A percentile compares a stretch with the other conserved stretches of the same genome.
Evolutionary conservation across 2,113 vertebrate genomes (phyloP).

Genomic region (Agelaius phoeniceus): DNA sequence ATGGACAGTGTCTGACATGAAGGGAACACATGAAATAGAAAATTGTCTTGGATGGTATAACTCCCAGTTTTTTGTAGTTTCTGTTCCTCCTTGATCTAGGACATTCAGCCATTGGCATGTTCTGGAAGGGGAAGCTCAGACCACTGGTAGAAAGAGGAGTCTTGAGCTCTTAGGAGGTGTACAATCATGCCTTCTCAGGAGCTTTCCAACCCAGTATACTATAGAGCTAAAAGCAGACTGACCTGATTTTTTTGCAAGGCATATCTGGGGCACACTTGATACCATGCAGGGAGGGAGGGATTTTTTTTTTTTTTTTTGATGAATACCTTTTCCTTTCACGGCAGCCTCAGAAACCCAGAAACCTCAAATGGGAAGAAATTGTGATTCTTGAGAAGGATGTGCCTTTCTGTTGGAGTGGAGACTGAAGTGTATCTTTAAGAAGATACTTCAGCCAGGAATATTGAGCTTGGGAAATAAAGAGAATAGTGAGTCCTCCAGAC

Average conservation of each 20-base stretch:
- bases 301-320: neutral
- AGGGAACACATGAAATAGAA: neutral
- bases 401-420: neutral
- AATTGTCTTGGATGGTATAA: neutral
- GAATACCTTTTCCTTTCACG: constrained; percentile 4
- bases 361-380: neutral
- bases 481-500: neutral
- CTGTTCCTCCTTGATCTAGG: neutral
- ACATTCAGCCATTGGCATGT: neutral
- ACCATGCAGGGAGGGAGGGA: neutral
- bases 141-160: neutral
- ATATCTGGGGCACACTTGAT: neutral
- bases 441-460: neutral
- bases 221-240: neutral
- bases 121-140: neutral
- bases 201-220: neutral
- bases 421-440: neutral
- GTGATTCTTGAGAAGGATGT: neutral
- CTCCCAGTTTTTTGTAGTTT: neutral
- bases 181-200: neutral
- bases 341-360: neutral
- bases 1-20: neutral
- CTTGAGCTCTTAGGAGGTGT: neutral
- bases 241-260: constrained; percentile 23
- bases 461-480: neutral